phyloP scores from a whole-genome alignment of 2,113 vertebrate genomes.

The Pseudopodoces humilis region DNA sequence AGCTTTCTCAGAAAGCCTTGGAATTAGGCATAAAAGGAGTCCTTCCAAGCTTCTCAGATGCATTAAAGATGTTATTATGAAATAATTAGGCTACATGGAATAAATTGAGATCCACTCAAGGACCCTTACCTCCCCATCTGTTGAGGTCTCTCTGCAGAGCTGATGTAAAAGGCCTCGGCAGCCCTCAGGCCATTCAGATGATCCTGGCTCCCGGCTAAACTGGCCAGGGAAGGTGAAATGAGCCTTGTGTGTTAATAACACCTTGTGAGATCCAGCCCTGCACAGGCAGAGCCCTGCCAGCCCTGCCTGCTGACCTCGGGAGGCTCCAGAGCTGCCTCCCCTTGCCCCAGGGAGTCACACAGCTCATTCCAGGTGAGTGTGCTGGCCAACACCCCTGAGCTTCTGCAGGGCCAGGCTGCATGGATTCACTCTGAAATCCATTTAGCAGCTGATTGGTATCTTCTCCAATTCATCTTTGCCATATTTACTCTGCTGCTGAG shows the following conservation, averaged over 20 bases:
- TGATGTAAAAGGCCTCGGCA: not conserved
- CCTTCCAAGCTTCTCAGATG: not conserved
- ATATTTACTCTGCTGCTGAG: not conserved
- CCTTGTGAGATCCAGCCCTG: not conserved
- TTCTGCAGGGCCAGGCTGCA: not conserved
- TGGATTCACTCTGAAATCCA: not conserved
- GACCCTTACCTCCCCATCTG: not conserved
- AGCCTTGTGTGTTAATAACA: not conserved
- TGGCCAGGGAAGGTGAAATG: not conserved
- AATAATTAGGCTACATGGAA: conserved; percentile 23
- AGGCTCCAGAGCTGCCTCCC: not conserved
- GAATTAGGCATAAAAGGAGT: conserved; percentile 49
- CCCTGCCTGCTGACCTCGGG: not conserved
- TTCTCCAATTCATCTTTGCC: not conserved
- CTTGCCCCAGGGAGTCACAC: not conserved
- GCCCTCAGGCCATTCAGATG: not conserved
- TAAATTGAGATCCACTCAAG: not conserved
- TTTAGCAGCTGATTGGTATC: not conserved
- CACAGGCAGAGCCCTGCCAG: not conserved
- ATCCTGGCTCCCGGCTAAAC: not conserved
- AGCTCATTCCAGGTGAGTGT: accelerated
- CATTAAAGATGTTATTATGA: conserved; percentile 33
- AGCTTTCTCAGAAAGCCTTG: conserved; percentile 29
- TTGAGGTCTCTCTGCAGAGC: not conserved
- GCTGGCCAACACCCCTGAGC: not conserved